phyloP scores from a whole-genome alignment of 1,140 invertebrate species.

The Orius laevigatus region DNA sequence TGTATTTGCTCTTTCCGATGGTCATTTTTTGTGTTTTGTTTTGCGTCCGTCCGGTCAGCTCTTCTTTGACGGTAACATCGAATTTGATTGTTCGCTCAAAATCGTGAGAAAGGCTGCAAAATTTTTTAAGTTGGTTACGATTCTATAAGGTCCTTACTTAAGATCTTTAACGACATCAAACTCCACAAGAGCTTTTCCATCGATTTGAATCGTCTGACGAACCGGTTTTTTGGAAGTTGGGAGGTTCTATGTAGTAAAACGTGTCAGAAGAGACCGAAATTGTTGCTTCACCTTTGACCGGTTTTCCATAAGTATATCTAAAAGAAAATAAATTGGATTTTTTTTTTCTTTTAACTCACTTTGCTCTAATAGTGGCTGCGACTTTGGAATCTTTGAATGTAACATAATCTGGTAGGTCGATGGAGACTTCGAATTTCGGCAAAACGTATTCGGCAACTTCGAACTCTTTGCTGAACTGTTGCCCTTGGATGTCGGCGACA shows the following conservation, averaged over 20 bases:
- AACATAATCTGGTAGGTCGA: conserved; percentile 62
- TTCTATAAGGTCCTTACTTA: conserved; percentile 24
- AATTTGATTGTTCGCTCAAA: conserved; percentile 56
- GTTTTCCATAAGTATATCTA: conserved; percentile 65
- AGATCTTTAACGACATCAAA: conserved; percentile 58
- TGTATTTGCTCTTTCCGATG: conserved; percentile 37
- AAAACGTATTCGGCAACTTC: conserved; percentile 81
- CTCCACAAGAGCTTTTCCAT: conserved; percentile 55
- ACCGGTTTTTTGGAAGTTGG: conserved; percentile 54
- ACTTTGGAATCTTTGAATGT: conserved; percentile 64
- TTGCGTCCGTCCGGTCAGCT: conserved; percentile 58
- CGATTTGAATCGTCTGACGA: conserved; percentile 63
- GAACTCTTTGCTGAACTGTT: conserved; percentile 52
- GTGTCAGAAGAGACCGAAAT: conserved; percentile 54
- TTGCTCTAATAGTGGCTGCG: conserved; percentile 59
- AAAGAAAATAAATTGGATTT: too few species aligned
- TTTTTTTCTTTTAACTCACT: too few species aligned
- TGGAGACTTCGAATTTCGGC: conserved; percentile 78
- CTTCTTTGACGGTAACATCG: conserved; percentile 64
- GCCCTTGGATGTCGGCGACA: conserved; percentile 39
- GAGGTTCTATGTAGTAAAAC: conserved; percentile 59
- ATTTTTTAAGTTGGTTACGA: neutral
- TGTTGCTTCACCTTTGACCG: conserved; percentile 62
- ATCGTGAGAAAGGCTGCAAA: conserved; percentile 32
- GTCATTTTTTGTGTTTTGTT: conserved; percentile 39